Evolutionary conservation across 2,113 vertebrate genomes (phyloP).

Genomic region (Fregetta grallaria): DNA sequence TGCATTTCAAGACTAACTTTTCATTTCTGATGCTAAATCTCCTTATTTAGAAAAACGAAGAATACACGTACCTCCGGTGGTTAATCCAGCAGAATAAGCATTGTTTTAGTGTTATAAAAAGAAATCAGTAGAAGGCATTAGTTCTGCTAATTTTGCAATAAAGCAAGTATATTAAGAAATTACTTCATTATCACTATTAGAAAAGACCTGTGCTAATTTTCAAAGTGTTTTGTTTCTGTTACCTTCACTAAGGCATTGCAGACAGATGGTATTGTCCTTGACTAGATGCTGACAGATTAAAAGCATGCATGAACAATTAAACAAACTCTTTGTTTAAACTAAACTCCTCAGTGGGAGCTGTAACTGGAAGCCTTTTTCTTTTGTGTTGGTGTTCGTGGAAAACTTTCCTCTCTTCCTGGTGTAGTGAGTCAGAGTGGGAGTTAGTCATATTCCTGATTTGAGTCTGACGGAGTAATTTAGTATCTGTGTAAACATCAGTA

Average conservation of each 20-base stretch:
- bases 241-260: not conserved
- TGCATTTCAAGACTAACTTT: not conserved
- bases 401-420: not conserved
- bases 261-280: not conserved
- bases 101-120: constrained; percentile 71
- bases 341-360: not conserved
- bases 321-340: constrained; percentile 2
- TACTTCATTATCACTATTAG: not conserved
- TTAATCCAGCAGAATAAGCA: constrained; percentile 70
- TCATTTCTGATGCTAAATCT: constrained; percentile 11
- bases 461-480: not conserved
- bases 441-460: not conserved
- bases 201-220: no score
- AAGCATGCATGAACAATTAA: constrained; percentile 14
- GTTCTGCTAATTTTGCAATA: constrained; percentile 56
- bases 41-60: constrained; percentile 53
- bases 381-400: not conserved
- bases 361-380: not conserved
- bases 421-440: not conserved
- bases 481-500: not conserved
- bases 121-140: constrained; percentile 68
- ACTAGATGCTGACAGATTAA: not conserved
- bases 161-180: not conserved
- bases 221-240: not conserved
- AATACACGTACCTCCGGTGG: constrained; percentile 68